Evolutionary conservation across 2,113 vertebrate species (phyloP), one percentile per base, ranked within the genome.

Genomic region (Salvelinus namaycush): DNA sequence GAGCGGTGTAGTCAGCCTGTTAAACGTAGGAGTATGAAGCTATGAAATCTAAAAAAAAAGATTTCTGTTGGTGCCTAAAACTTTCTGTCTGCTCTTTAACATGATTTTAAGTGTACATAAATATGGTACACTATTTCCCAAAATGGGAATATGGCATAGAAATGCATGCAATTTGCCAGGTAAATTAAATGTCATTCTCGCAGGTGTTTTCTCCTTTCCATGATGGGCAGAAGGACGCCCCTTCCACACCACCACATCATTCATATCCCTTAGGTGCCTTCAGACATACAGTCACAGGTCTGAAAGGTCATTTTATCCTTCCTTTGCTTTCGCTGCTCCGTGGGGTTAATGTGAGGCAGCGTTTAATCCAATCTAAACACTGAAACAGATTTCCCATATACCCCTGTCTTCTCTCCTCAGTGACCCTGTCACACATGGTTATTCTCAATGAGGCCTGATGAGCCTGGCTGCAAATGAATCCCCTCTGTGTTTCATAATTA

Each of bases 401-500:
- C 84, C 72, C 18, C 16, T 73, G 83, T 80, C 81, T 70, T 78
- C 72, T 73, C 75, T 75, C 74, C 62, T 67, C n/a, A 78, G 73
- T 39, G 57, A 78, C 64, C 75, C 84, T 85, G 84, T 90, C 91
- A 89, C 79, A 77, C 77, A 73, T 82, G 77, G 81, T 93, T 90
- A 91, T 84, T 76, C 76, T 76, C 81, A 82, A 80, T 82, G 81
- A 83, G 83, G 81, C 77, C 83, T 86, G 87, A 89, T 86, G 85
- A 87, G 87, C 29, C 67, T 70, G 81, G 83, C 74, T 54, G 18
- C 77, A 78, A 80, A 80, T 73, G 76, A 87, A 87, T 87, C 77
- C 77, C 68, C 78, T 78, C 81, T 86, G 78, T 83, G 81, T 80
- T 79, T 75, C 72, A 87, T 86, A 91, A 91, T 88, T 89, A 90